Percentiles rank a stretch among this genome's conserved stretches.
phyloP scores from a whole-genome alignment of 64 coral and sea anemone species.

The Actinia tenebrosa region DNA sequence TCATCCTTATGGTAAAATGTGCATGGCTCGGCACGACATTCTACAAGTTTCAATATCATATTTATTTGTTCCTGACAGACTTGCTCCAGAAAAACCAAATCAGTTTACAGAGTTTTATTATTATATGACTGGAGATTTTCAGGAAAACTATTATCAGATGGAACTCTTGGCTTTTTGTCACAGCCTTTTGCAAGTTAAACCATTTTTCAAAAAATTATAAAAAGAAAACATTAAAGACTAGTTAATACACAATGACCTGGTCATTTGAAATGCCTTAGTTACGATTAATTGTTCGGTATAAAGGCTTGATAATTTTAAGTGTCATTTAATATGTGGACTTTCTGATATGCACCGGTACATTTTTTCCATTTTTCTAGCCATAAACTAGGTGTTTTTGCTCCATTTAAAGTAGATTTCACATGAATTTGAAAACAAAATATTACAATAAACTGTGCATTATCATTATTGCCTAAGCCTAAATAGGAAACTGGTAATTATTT shows the following conservation, averaged over 20 bases:
- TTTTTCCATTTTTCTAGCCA: too few species aligned
- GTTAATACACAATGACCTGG: neutral
- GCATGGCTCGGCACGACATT: too few species aligned
- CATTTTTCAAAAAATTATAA: neutral
- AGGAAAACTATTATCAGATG: neutral
- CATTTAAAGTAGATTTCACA: neutral
- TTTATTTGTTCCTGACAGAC: neutral
- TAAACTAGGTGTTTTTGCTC: neutral
- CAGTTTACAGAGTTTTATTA: neutral
- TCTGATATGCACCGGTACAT: too few species aligned
- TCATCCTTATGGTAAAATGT: neutral
- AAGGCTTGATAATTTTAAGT: neutral
- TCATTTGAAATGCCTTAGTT: neutral
- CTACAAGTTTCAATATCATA: neutral
- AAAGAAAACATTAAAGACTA: slow-evolving; percentile 1
- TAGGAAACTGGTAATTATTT: too few species aligned
- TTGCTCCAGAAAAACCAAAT: neutral
- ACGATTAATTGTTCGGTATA: neutral
- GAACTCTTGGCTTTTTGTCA: neutral
- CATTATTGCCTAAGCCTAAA: too few species aligned
- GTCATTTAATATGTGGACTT: too few species aligned
- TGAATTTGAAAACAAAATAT: too few species aligned
- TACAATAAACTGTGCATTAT: too few species aligned
- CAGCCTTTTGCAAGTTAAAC: neutral
- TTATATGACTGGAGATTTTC: neutral